These are phyloP conservation scores for Chrysotoxum bicinctum DNA, from an alignment of 2,888 invertebrate genomes.

Conservation along the genomic window DNA sequence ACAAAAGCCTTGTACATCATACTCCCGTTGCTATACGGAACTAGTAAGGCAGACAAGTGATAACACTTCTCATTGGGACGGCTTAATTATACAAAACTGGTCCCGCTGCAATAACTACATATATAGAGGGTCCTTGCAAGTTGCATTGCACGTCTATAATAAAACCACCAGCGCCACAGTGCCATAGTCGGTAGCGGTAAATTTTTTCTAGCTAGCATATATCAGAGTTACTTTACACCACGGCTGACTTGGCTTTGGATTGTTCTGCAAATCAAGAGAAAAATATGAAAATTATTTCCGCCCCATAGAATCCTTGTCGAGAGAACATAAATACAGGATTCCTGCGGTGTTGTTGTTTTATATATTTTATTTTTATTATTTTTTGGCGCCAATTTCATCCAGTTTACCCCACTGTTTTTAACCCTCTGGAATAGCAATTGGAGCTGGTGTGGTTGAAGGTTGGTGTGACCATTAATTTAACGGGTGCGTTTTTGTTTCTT, in stretches of 20 bases:
- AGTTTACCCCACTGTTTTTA: not conserved
- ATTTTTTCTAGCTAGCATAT: conserved; percentile 23
- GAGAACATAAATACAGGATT: conserved; percentile 12
- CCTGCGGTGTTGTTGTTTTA: not conserved
- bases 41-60: conserved; percentile 52
- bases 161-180: not conserved
- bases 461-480: conserved; percentile 58
- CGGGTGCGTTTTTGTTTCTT: conserved; percentile 31
- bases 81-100: conserved; percentile 65
- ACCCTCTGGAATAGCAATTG: not conserved
- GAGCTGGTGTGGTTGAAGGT: conserved; percentile 37
- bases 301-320: conserved; percentile 41
- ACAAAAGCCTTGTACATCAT: conserved; percentile 27
- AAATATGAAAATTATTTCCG: conserved; percentile 68
- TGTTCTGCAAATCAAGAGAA: conserved; percentile 62
- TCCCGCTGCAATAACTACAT: conserved; percentile 14
- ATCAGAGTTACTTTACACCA: conserved; percentile 51
- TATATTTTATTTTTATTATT: not conserved
- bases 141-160: not conserved
- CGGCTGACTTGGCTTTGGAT: conserved; percentile 53
- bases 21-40: not conserved
- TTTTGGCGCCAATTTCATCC: conserved; percentile 55
- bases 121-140: not conserved
- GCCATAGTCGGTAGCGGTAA: not conserved
- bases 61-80: conserved; percentile 48